A percentile compares a stretch with the other conserved stretches of the same genome.
Evolutionary conservation across 2,797 vertebrate genomes (phyloP).

Genomic region (Nannoperca obscura): DNA sequence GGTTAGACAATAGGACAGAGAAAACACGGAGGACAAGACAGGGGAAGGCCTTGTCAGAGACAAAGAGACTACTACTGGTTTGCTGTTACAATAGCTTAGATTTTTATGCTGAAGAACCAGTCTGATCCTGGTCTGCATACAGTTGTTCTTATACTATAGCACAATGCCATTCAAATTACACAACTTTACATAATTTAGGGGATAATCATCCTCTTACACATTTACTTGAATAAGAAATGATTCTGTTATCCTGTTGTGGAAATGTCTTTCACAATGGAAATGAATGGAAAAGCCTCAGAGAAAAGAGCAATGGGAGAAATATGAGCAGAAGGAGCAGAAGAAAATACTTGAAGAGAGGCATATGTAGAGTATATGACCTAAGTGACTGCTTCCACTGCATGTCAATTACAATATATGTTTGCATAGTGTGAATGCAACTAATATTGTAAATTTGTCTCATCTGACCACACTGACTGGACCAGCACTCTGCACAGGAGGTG

Average conservation of each 20-base stretch:
- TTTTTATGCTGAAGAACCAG: not conserved
- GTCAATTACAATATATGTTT: not conserved
- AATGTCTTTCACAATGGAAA: not conserved
- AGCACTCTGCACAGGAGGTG: slow-evolving; percentile 81
- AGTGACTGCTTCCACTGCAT: not conserved
- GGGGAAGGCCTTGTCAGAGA: slow-evolving; percentile 32
- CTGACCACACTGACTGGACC: slow-evolving; percentile 63
- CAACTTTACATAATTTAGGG: not conserved
- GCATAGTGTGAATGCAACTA: slow-evolving; percentile 1
- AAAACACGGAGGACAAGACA: slow-evolving; percentile 53
- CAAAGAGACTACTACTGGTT: slow-evolving; percentile 16
- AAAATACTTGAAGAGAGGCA: not conserved
- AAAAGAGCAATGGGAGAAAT: not conserved
- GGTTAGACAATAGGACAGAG: slow-evolving; percentile 83
- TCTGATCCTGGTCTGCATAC: not conserved
- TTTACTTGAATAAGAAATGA: not conserved
- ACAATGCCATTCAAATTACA: not conserved
- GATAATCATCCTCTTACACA: not conserved
- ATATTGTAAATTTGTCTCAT: slow-evolving; percentile 35
- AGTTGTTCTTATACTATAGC: not conserved
- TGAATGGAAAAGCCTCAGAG: slow-evolving; percentile 3
- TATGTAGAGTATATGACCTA: not conserved
- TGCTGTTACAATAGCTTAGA: not conserved
- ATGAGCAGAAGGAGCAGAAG: not conserved
- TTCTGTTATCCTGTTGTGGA: not conserved